phyloP scores from a whole-genome alignment of 2,888 invertebrate genomes.

The Plusia festucae region DNA sequence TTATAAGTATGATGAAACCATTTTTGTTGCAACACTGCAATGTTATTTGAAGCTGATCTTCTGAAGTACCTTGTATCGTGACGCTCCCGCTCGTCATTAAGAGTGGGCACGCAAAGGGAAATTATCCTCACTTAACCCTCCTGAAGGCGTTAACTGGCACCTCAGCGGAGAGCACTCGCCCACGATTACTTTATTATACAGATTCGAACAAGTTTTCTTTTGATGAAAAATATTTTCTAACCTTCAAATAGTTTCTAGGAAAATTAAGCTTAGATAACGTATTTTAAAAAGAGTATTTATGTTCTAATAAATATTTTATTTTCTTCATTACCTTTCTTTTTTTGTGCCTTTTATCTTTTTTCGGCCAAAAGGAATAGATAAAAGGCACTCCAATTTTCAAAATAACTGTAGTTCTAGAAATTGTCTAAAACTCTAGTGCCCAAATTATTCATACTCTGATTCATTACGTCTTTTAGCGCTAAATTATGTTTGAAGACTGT shows the following conservation, averaged over 20 bases:
- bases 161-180: conserved; percentile 84
- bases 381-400: too few relatives aligned
- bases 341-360: too few relatives aligned
- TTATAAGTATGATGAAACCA: neutral
- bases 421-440: neutral
- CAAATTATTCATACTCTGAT: neutral
- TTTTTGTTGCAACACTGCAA: neutral
- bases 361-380: too few relatives aligned
- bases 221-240: conserved; percentile 57
- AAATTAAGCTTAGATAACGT: neutral
- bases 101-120: conserved; percentile 88
- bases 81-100: conserved; percentile 77
- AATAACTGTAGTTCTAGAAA: too few relatives aligned
- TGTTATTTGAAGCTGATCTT: conserved; percentile 12
- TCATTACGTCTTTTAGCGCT: neutral
- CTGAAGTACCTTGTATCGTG: neutral
- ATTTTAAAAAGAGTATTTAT: conserved; percentile 9
- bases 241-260: conserved; percentile 25
- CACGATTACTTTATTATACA: conserved; percentile 87
- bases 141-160: conserved; percentile 89
- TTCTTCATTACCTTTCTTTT: too few relatives aligned
- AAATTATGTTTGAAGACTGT: conserved; percentile 5
- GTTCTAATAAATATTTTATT: neutral
- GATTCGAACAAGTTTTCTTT: conserved; percentile 83
- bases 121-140: conserved; percentile 89